Conservation (phyloP, 1,140 invertebrate genomes). For the Dendroctonus ponderosae region DNA sequence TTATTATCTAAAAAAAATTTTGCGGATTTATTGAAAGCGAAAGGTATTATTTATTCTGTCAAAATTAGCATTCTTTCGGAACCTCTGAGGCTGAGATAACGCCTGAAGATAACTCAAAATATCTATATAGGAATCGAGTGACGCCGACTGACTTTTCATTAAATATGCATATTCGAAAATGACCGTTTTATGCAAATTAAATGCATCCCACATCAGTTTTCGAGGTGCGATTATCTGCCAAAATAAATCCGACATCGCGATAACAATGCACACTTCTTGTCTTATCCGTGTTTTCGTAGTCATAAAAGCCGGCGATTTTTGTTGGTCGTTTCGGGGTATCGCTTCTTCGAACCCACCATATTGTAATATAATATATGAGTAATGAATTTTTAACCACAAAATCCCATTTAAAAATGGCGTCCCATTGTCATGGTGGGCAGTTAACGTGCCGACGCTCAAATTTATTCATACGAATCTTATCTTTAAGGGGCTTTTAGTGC, state of each 20-base stretch:
- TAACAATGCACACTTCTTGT: constrained; percentile 30
- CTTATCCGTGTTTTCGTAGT: constrained; percentile 23
- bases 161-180: constrained; percentile 13
- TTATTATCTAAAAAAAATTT: not conserved
- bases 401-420: constrained; percentile 27
- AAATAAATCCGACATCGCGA: constrained; percentile 21
- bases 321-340: constrained; percentile 4
- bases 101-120: too few relatives aligned
- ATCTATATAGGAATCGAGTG: too few relatives aligned
- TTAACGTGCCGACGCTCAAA: constrained; percentile 19
- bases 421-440: constrained; percentile 30
- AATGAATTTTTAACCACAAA: constrained; percentile 32
- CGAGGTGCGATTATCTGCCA: constrained; percentile 21
- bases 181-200: constrained; percentile 19
- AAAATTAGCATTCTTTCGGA: not conserved
- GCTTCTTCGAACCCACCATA: constrained; percentile 21
- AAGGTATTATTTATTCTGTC: not conserved
- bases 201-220: constrained; percentile 2
- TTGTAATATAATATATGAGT: constrained; percentile 30
- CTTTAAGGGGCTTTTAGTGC: constrained; percentile 19
- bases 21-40: not conserved
- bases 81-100: too few relatives aligned
- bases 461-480: constrained; percentile 33
- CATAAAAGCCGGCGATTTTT: constrained; percentile 18
- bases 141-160: not conserved